phyloP scores from a whole-genome alignment of 2,797 vertebrate species.

The Loris lydekkerianus region DNA sequence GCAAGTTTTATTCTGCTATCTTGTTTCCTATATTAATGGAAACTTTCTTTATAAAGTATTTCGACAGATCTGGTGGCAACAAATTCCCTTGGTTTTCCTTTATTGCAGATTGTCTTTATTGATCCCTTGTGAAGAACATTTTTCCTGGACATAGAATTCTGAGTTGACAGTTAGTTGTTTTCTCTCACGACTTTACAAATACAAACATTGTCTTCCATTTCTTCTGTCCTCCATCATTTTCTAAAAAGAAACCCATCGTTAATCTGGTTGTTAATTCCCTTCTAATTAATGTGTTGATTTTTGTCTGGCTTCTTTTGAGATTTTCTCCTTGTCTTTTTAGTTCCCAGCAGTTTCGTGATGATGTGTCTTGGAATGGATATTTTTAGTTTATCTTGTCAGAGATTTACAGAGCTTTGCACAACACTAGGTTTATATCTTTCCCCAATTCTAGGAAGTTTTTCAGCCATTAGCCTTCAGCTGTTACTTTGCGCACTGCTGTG shows the following conservation, averaged over 20 bases:
- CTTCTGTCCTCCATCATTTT: neutral
- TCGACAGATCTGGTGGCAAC: neutral
- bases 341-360: too few relatives aligned
- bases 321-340: too few relatives aligned
- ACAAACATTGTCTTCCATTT: neutral
- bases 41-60: neutral
- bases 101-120: too few relatives aligned
- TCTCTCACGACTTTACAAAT: neutral
- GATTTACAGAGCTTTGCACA: too few relatives aligned
- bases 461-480: neutral
- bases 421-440: too few relatives aligned
- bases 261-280: neutral
- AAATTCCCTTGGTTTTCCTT: too few relatives aligned
- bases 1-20: neutral
- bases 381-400: too few relatives aligned
- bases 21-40: neutral
- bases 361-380: too few relatives aligned
- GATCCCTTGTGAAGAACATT: too few relatives aligned
- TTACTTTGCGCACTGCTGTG: neutral
- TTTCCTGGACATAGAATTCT: too few relatives aligned
- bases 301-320: neutral
- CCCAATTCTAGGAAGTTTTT: too few relatives aligned
- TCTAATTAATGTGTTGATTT: neutral
- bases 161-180: neutral
- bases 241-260: neutral